These are phyloP conservation scores for Drosophila mimica DNA, from an alignment of 2,888 invertebrate genomes.

Conservation along the genomic window DNA sequence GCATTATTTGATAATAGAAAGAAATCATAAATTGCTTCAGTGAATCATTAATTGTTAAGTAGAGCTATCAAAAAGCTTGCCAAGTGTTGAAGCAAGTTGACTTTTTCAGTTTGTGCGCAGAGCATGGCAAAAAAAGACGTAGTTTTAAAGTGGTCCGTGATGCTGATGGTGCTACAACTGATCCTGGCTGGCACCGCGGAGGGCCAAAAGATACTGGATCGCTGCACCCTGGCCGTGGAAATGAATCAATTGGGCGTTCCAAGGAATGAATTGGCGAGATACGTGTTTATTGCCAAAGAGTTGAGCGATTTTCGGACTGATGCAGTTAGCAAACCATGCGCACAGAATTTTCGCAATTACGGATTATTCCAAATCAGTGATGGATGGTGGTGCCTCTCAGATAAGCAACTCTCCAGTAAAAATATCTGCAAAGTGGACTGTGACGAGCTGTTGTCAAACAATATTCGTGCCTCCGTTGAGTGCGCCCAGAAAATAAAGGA, in stretches of 20 bases:
- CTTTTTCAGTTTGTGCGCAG: background rate
- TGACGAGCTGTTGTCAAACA: accelerated
- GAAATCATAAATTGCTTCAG: no score
- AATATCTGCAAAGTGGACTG: background rate
- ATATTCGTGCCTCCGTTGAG: constrained; percentile 2
- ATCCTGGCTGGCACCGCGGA: background rate
- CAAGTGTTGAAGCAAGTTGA: no score
- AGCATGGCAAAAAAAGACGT: background rate
- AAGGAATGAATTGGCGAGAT: background rate
- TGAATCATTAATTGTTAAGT: no score
- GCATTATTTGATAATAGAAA: no score
- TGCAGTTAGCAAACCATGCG: accelerated
- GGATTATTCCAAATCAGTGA: constrained; percentile 31
- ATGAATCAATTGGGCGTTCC: constrained; percentile 17
- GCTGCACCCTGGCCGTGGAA: constrained; percentile 29
- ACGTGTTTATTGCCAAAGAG: constrained; percentile 5
- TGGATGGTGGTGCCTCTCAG: constrained; percentile 4
- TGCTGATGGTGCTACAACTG: constrained; percentile 9
- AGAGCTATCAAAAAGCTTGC: no score
- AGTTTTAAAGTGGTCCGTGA: background rate
- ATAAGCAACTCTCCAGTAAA: accelerated
- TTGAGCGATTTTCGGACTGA: background rate
- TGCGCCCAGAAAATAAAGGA: background rate
- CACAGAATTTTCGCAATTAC: background rate
- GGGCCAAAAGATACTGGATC: background rate